These are phyloP conservation scores for Lepidotrigona ventralis DNA, from an alignment of 1,140 invertebrate genomes.

Conservation along the genomic window DNA sequence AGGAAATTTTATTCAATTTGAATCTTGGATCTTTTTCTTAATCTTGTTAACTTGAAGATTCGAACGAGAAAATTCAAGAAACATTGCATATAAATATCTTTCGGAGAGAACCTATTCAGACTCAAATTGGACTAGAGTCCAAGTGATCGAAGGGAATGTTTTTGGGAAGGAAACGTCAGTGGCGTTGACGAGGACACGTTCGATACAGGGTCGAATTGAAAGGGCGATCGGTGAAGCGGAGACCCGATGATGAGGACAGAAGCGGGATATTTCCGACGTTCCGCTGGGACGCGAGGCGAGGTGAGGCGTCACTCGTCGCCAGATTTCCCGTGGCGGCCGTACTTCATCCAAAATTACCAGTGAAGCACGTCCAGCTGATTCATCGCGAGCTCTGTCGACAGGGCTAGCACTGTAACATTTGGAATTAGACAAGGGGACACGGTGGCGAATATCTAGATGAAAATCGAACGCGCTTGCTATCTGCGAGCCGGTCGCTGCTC, in stretches of 20 bases:
- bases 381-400: constrained; percentile 49
- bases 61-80: too few species aligned
- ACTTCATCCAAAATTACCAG: constrained; percentile 68
- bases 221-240: constrained; percentile 5
- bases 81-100: too few species aligned
- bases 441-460: neutral
- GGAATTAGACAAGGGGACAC: constrained; percentile 22
- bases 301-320: constrained; percentile 61
- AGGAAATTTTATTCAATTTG: neutral
- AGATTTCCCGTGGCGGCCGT: constrained; percentile 68
- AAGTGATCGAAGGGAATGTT: neutral
- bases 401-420: constrained; percentile 34
- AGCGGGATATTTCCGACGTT: constrained; percentile 56
- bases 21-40: too few species aligned
- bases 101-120: too few species aligned
- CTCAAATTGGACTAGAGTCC: too few species aligned
- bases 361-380: constrained; percentile 61
- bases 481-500: too few species aligned
- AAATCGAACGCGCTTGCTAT: neutral
- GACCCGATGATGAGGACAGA: constrained; percentile 48
- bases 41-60: too few species aligned
- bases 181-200: neutral
- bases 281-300: constrained; percentile 55
- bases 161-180: neutral
- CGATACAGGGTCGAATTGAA: neutral